These are phyloP conservation scores for Calyptommatus sinebrachiatus DNA, from an alignment of 2,113 vertebrate species.

Conservation along the genomic window DNA sequence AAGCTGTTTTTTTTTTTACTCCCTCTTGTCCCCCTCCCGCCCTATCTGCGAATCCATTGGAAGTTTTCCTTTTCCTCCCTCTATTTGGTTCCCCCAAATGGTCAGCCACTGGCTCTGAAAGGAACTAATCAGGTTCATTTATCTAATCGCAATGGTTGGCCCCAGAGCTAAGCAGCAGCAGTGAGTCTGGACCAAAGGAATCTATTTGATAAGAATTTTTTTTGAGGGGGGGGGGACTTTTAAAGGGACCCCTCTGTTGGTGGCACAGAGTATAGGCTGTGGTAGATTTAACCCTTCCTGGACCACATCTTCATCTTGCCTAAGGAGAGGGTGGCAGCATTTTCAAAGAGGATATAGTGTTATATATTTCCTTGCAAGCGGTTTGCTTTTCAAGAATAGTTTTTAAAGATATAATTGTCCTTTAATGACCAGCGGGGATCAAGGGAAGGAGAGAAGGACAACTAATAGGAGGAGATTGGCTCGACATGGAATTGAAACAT, in stretches of 20 bases:
- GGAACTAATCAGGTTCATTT: neutral
- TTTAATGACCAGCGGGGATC: neutral
- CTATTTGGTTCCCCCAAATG: neutral
- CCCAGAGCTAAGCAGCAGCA: neutral
- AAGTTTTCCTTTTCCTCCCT: neutral
- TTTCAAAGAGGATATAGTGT: neutral
- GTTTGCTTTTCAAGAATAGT: too few relatives aligned
- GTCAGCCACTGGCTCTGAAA: neutral
- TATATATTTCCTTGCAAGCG: neutral
- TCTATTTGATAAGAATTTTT: conserved; percentile 23
- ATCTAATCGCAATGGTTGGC: conserved; percentile 3
- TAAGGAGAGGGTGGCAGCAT: neutral
- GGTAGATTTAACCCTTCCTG: neutral
- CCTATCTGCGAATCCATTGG: neutral
- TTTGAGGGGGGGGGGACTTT: neutral
- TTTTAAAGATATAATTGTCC: neutral
- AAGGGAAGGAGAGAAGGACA: too few relatives aligned
- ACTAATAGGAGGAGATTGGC: too few relatives aligned
- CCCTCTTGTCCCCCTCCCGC: neutral
- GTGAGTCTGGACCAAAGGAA: conserved; percentile 5
- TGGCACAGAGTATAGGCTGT: too few relatives aligned
- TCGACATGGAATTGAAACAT: too few relatives aligned
- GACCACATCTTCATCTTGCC: neutral
- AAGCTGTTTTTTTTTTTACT: too few relatives aligned
- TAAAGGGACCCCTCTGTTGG: neutral